Evolutionary conservation across 2,797 vertebrate genomes (phyloP).

Genomic region (Melanotaenia maccullochi): DNA sequence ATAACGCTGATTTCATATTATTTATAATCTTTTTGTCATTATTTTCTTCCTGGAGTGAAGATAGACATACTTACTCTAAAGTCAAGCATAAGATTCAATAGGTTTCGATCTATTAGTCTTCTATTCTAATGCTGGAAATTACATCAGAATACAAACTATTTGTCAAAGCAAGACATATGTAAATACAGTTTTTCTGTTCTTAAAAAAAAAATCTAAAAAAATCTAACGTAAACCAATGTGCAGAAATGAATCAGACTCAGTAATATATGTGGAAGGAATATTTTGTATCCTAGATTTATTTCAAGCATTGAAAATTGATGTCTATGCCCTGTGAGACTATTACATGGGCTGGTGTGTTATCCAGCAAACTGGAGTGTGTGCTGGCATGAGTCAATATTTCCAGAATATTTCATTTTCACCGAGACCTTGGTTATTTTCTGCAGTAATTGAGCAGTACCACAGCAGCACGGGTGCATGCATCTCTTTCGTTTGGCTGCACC

Average conservation of each 20-base stretch:
- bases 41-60: not conserved
- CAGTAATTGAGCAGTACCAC: constrained; percentile 44
- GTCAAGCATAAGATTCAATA: constrained; percentile 1
- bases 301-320: constrained; percentile 48
- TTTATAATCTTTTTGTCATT: not conserved
- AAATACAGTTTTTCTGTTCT: not conserved
- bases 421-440: constrained; percentile 38
- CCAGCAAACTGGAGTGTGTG: not conserved
- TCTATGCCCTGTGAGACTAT: constrained; percentile 24
- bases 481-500: constrained; percentile 40
- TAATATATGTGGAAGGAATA: constrained; percentile 29
- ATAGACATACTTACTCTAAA: not conserved
- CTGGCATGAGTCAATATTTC: constrained; percentile 24
- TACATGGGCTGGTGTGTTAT: constrained; percentile 31
- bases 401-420: constrained; percentile 54
- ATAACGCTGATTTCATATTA: not conserved
- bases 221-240: not conserved
- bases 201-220: not conserved
- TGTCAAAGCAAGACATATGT: not conserved
- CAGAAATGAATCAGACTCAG: constrained; percentile 9
- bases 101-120: constrained; percentile 28
- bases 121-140: constrained; percentile 31
- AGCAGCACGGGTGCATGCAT: not conserved
- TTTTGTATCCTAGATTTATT: constrained; percentile 40
- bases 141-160: constrained; percentile 25